Evolutionary conservation across 2,797 vertebrate genomes (phyloP).

Genomic region (Crocodylus rhombifer): DNA sequence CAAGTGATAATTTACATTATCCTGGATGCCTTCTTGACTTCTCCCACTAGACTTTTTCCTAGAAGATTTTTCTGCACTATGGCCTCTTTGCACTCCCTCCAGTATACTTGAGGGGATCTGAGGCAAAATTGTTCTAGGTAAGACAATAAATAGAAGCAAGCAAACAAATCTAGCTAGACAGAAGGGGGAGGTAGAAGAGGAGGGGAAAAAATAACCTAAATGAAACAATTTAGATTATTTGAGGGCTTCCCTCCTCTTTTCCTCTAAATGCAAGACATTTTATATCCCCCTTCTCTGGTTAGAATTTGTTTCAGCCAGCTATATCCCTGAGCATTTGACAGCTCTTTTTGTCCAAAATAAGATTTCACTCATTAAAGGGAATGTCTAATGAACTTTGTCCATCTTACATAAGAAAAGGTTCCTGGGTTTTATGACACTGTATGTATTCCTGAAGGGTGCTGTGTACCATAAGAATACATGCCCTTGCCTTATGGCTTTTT

Average conservation of each 20-base stretch:
- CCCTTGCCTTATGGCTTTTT: slow-evolving; percentile 15
- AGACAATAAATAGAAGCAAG: not conserved
- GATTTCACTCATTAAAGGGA: not conserved
- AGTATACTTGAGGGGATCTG: not conserved
- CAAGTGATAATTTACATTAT: not conserved
- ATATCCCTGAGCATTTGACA: not conserved
- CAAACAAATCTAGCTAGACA: not conserved
- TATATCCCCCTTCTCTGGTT: not conserved
- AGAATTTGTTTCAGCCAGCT: not conserved
- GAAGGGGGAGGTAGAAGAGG: too few species aligned
- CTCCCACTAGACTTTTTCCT: not conserved
- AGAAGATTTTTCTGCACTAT: not conserved
- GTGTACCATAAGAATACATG: not conserved
- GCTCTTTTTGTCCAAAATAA: not conserved
- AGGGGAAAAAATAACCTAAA: too few species aligned
- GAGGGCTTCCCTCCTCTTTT: not conserved
- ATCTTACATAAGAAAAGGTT: slow-evolving; percentile 5
- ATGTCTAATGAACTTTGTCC: not conserved
- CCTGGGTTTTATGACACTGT: not conserved
- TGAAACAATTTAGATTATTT: not conserved
- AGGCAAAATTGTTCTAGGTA: not conserved
- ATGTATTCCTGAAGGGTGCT: not conserved
- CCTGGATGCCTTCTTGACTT: not conserved
- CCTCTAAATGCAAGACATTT: not conserved
- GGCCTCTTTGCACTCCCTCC: not conserved